These are phyloP conservation scores for Rhizoglyphus robini DNA, from an alignment of 1,140 invertebrate genomes.

Conservation along the genomic window DNA sequence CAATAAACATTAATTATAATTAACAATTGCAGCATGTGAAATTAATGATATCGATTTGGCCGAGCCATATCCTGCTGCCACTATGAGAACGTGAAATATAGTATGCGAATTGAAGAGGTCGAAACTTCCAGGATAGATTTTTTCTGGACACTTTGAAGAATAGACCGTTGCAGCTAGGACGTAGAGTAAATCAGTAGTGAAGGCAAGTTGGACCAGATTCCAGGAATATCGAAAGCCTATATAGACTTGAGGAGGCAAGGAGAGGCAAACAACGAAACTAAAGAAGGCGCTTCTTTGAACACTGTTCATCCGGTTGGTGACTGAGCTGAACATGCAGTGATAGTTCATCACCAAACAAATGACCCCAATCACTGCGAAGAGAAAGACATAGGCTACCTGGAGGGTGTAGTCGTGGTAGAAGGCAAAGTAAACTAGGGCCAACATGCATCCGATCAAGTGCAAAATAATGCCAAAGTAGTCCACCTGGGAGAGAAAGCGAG, in stretches of 20 bases:
- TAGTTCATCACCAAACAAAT: constrained; percentile 10
- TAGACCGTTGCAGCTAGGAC: neutral
- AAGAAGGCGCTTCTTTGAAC: neutral
- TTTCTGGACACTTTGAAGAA: constrained; percentile 10
- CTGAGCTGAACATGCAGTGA: constrained; percentile 1
- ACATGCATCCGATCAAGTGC: constrained; percentile 4
- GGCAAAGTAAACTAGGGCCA: constrained; percentile 3
- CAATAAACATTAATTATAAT: too few relatives aligned
- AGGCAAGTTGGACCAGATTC: neutral
- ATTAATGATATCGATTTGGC: neutral
- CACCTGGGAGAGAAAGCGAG: neutral
- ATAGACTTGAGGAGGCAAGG: neutral
- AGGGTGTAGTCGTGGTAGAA: neutral
- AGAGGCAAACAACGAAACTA: neutral
- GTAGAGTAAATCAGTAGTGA: neutral
- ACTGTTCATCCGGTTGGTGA: neutral
- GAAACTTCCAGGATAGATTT: neutral
- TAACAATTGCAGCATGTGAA: neutral
- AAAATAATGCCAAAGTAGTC: constrained; percentile 10
- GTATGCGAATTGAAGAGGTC: constrained; percentile 7
- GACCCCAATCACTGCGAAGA: neutral
- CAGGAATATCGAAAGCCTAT: neutral
- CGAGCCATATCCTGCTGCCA: neutral
- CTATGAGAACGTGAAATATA: constrained; percentile 4
- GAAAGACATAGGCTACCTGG: neutral